A percentile compares a stretch with the other conserved stretches of the same genome.
phyloP scores from a whole-genome alignment of 2,888 invertebrate genomes.

The Thereva nobilitata region DNA sequence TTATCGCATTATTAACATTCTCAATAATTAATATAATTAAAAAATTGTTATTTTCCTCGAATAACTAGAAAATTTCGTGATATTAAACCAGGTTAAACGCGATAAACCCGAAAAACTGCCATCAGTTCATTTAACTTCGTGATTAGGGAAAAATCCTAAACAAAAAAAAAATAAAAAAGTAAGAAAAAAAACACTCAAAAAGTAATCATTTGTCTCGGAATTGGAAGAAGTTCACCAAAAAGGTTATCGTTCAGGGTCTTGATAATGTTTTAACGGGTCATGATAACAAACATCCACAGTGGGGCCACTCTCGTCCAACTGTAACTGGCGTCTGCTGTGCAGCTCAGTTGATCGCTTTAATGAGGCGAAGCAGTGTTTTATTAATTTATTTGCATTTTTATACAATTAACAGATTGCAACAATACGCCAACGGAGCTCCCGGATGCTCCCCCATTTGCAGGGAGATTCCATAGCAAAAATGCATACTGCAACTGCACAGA shows the following conservation, averaged over 20 bases:
- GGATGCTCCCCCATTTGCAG: background rate
- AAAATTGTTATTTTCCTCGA: too few species aligned
- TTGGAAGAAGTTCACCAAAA: constrained; percentile 29
- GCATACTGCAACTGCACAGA: background rate
- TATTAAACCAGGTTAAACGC: constrained; percentile 28
- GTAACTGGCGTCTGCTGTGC: constrained; percentile 24
- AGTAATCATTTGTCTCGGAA: constrained; percentile 5
- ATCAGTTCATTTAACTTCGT: constrained; percentile 28
- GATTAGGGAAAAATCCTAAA: background rate
- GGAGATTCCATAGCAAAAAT: background rate
- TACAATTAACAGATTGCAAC: constrained; percentile 15
- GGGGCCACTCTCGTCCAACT: background rate
- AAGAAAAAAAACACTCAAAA: background rate
- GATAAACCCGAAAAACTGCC: constrained; percentile 29
- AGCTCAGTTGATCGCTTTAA: background rate
- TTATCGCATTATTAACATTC: too few species aligned
- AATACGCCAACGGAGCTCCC: background rate
- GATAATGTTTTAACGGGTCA: constrained; percentile 50
- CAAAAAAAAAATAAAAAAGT: background rate
- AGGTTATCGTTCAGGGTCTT: constrained; percentile 45
- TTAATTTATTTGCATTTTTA: constrained; percentile 25
- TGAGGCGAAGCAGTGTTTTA: background rate
- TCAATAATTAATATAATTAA: too few species aligned
- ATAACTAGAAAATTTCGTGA: too few species aligned
- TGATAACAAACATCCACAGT: constrained; percentile 46